These are phyloP conservation scores for Prionailurus viverrinus DNA, from an alignment of 2,113 vertebrate species.

Conservation along the genomic window DNA sequence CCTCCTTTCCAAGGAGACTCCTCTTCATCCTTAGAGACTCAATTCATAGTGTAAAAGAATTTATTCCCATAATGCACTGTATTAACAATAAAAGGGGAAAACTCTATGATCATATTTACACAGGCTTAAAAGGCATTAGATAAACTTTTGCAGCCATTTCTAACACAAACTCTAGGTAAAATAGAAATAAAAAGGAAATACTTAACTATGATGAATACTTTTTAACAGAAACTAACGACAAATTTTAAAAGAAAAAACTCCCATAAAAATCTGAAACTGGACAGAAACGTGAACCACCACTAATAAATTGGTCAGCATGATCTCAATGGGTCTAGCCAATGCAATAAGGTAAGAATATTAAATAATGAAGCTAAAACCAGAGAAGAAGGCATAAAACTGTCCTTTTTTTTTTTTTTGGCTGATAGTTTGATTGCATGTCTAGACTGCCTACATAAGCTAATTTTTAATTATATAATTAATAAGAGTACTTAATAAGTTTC, in stretches of 20 bases:
- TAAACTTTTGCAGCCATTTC: not conserved
- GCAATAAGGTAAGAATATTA: conserved; percentile 63
- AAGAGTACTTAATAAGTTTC: not conserved
- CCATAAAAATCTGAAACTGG: conserved; percentile 20
- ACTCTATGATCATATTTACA: not conserved
- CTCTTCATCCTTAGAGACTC: not conserved
- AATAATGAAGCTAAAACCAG: not conserved
- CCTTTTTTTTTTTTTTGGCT: not conserved
- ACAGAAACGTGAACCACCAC: not conserved
- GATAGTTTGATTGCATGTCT: not conserved
- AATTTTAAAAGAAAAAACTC: not conserved
- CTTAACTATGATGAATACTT: not conserved
- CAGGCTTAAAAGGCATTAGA: not conserved
- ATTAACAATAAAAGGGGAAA: not conserved
- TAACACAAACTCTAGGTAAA: not conserved
- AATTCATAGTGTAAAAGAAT: not conserved
- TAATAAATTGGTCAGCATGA: not conserved
- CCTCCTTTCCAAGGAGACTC: not conserved
- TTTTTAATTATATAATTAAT: conserved; percentile 5
- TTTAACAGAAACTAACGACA: conserved; percentile 7
- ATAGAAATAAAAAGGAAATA: not conserved
- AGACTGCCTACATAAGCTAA: not conserved
- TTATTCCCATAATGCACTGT: not conserved
- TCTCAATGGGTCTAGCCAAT: not conserved
- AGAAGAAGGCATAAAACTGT: not conserved